Percentiles rank a stretch among this genome's conserved stretches.
These are phyloP conservation scores for Aphidoletes aphidimyza DNA, from an alignment of 2,888 invertebrate species.

Conservation along the genomic window DNA sequence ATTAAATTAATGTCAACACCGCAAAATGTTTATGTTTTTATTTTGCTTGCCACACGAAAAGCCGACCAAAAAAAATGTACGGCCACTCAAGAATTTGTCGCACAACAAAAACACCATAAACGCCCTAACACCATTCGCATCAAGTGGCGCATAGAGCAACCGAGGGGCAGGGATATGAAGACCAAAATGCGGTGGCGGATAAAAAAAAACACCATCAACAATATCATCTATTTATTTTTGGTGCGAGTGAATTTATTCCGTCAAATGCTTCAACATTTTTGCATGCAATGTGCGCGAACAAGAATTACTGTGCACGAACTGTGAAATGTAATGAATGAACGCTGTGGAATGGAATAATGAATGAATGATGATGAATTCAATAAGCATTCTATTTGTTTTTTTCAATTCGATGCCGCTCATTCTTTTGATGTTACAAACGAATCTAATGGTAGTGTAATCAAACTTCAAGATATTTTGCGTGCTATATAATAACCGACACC, in stretches of 20 bases:
- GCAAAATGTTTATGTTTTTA: slow-evolving; percentile 39
- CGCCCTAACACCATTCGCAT: not conserved
- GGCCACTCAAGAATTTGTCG: not conserved
- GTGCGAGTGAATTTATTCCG: not conserved
- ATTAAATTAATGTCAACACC: slow-evolving; percentile 47
- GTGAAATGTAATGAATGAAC: slow-evolving; percentile 18
- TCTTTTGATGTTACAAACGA: not conserved
- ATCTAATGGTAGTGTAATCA: not conserved
- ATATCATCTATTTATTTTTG: not conserved
- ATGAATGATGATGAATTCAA: not conserved
- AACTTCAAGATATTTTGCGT: not conserved
- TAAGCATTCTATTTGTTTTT: not conserved
- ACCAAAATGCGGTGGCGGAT: too few relatives aligned
- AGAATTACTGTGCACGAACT: not conserved
- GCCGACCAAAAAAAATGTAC: not conserved
- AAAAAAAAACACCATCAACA: not conserved
- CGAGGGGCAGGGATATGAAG: too few relatives aligned
- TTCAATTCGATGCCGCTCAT: not conserved
- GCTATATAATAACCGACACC: not conserved
- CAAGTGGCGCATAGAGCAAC: not conserved
- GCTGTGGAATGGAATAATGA: not conserved
- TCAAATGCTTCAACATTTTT: not conserved
- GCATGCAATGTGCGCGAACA: not conserved
- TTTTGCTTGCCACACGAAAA: not conserved
- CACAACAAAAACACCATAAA: not conserved